Conservation (phyloP, 2,888 invertebrate genomes). For the Holacanthella duospinosa region DNA sequence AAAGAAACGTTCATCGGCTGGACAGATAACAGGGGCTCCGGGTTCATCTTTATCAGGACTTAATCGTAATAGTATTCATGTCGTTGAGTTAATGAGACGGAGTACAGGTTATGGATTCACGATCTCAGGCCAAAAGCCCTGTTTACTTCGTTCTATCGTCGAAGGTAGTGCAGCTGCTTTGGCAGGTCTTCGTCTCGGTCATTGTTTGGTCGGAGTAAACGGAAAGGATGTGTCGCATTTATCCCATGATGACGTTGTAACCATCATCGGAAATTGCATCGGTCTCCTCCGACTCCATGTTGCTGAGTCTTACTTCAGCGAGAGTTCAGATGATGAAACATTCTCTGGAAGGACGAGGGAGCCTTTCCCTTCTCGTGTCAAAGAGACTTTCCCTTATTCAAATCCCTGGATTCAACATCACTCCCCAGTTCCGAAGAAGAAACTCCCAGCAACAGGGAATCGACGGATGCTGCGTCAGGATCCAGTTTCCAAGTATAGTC, state of each 20-base stretch:
- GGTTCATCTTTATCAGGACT: conserved; percentile 34
- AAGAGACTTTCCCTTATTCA: too few species aligned
- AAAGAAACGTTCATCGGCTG: conserved; percentile 28
- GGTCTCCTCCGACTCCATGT: conserved; percentile 75
- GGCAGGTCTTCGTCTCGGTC: conserved; percentile 81
- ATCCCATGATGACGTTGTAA: conserved; percentile 85
- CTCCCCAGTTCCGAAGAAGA: conserved; percentile 22
- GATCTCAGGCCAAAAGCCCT: conserved; percentile 91
- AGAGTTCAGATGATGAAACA: conserved; percentile 66
- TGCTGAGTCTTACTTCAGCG: conserved; percentile 74
- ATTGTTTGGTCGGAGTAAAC: conserved; percentile 84
- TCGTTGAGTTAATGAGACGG: conserved; percentile 75
- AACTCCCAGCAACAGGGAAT: conserved; percentile 17
- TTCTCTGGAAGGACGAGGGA: conserved; percentile 9
- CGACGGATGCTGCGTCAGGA: conserved; percentile 2
- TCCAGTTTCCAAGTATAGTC: conserved; percentile 10
- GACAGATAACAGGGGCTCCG: conserved; percentile 22
- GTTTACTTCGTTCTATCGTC: conserved; percentile 86
- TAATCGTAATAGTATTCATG: conserved; percentile 50
- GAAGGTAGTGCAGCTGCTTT: conserved; percentile 78
- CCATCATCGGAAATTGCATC: conserved; percentile 74
- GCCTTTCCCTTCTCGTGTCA: conserved; percentile 1
- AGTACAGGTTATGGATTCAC: conserved; percentile 93
- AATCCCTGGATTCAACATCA: conserved; percentile 9
- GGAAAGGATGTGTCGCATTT: conserved; percentile 81